Evolutionary conservation across 2,888 invertebrate genomes (phyloP), one percentile per base, ranked within the genome.

Genomic region (Tholera decimalis): DNA sequence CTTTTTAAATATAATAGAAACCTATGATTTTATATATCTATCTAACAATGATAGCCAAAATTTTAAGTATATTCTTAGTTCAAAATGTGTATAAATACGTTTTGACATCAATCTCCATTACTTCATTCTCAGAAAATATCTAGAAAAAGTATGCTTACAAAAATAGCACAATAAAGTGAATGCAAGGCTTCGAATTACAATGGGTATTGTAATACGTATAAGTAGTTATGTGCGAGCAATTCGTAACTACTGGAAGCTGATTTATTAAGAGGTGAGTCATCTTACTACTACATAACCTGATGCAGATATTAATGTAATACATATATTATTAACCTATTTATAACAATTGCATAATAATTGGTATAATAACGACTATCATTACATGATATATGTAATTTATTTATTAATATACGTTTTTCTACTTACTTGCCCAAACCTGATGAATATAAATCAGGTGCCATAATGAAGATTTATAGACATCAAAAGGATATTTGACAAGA

Each of bases 381-480:
- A 33, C 5, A 8, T 35, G 5, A 43, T 56, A 8, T 1, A 18
- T 18, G n/a, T 26, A 15, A 11, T 63, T 30, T 18, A 28, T 61
- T 22, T 15, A n/a, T n/a, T n/a, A n/a, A n/a, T n/a, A n/a, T 33
- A 33, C 33, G 1, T 30, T 18, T 20, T 1, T 39, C 3, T 35
- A 89, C 92, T 89, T 79, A 92, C 92, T 90, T 68, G 90, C 89
- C 72, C 83, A 82, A 77, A 88, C 85, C 59, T 92, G 92, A 80
- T 89, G 89, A 9, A 89, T 46, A 63, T 92, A 92, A 8, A 89
- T 77, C n/a, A 88, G 58, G 2, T 83, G 84, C 91, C 90, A 91
- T 20, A 81, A 68, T 1, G 57, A 20, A 20, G 79, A 67, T 0
- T 83, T 71, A 43, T 86, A 87, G 3, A 83, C 83, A 73, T 93